Conservation (phyloP, 2,113 vertebrate genomes). For the Anser cygnoides region DNA sequence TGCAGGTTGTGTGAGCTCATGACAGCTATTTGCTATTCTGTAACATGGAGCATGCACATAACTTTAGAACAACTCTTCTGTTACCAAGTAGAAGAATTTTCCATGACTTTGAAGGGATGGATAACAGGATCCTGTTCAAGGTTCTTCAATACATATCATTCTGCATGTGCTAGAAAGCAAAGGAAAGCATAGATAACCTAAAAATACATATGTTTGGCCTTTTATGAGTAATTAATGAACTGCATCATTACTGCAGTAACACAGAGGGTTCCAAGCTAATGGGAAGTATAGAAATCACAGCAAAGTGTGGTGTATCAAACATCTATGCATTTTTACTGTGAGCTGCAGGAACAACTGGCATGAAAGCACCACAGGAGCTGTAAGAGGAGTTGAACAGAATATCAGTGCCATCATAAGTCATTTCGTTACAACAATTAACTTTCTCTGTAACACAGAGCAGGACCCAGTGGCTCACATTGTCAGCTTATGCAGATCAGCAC, state of each 20-base stretch:
- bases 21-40: not conserved
- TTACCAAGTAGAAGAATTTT: not conserved
- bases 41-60: not conserved
- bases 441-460: not conserved
- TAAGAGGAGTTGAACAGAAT: not conserved
- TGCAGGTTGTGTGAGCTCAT: not conserved
- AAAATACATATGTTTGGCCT: not conserved
- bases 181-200: not conserved
- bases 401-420: not conserved
- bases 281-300: not conserved
- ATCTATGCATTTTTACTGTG: not conserved
- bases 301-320: not conserved
- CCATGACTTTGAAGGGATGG: not conserved
- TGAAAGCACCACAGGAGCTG: not conserved
- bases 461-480: not conserved
- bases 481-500: not conserved
- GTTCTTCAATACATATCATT: not conserved
- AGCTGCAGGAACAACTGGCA: not conserved
- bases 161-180: not conserved
- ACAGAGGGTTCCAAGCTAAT: not conserved
- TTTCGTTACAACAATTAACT: not conserved
- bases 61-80: constrained; percentile 1
- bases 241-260: not conserved
- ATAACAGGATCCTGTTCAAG: not conserved
- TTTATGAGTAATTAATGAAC: not conserved